Evolutionary conservation across 2,888 invertebrate genomes (phyloP), one percentile per base, ranked within the genome.

Genomic region (Elysia crispata): DNA sequence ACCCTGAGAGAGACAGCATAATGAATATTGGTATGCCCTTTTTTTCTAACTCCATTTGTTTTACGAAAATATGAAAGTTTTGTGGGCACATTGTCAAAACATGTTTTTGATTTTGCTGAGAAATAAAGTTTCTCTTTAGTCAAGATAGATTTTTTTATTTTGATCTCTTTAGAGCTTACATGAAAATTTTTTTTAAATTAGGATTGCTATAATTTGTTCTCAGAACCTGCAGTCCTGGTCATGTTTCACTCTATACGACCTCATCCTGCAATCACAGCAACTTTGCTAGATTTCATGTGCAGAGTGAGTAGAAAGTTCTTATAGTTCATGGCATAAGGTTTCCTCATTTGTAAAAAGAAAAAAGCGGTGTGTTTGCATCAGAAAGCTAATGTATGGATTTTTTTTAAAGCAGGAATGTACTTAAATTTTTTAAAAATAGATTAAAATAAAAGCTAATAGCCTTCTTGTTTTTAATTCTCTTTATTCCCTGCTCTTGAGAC

Each of bases 241-340:
- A 97, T 97, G 97, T 96, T 96, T 92, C 96, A 97, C 93, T 97
- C 97, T 69, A 96, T 97, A 95, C 94, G 96, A 89, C 96, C 96
- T 81, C 97, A 97, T 93, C 96, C 97, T 70, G 96, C 95, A 25
- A 96, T 97, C 84, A 97, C 97, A 83, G 97, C 96, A 80, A 97
- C 97, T 25, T 93, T 97, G 83, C 92, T 97, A 87, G 97, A 97
- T 92, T 99, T 97, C 93, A 94, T 97, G 84, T 97, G 97, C 93
- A 93, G 95, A 91, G 95, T 95, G 90, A 85, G 90, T 86, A 23
- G 0, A 57, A 11, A 25, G 41, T 41, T 41, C 60, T 18, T 60
- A 54, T 13, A 54, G 54, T 13, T 54, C 20, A 54, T 15, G 15
- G 60, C 23, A 5, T 23, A 5, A 8, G 60, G 6, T 60, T 60